These are phyloP conservation scores for Phaethornis superciliosus DNA, from an alignment of 2,113 vertebrate species.

Conservation along the genomic window DNA sequence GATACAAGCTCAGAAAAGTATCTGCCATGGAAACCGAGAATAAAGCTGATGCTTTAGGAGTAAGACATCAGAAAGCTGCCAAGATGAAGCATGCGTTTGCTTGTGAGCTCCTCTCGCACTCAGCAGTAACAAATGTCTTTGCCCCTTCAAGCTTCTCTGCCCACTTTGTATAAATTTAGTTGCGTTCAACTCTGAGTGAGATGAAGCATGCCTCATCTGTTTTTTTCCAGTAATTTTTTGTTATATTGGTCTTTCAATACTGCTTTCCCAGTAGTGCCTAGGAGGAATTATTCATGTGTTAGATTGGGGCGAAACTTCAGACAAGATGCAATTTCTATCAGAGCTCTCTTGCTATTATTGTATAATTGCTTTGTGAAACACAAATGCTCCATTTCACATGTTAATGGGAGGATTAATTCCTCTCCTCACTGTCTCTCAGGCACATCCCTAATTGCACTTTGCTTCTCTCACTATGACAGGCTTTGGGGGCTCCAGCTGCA, in stretches of 20 bases:
- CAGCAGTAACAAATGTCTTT: constrained; percentile 7
- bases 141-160: constrained; percentile 42
- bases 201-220: not conserved
- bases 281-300: constrained; percentile 47
- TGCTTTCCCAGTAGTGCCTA: not conserved
- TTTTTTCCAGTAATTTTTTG: constrained; percentile 29
- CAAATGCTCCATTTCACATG: not conserved
- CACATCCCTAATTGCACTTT: not conserved
- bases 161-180: constrained; percentile 43
- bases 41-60: constrained; percentile 2
- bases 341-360: not conserved
- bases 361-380: not conserved
- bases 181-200: not conserved
- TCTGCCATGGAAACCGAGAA: constrained; percentile 51
- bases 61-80: constrained; percentile 48
- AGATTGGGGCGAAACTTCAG: constrained; percentile 4
- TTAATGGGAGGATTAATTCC: constrained; percentile 31
- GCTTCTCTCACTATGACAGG: fast-evolving
- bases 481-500: fast-evolving
- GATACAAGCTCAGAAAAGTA: not conserved
- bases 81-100: not conserved
- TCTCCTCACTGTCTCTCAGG: not conserved
- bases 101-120: not conserved
- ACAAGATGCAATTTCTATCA: not conserved
- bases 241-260: not conserved